Evolutionary conservation across 23 tunicate species (phyloP).

Genomic region (Halocynthia roretzi): DNA sequence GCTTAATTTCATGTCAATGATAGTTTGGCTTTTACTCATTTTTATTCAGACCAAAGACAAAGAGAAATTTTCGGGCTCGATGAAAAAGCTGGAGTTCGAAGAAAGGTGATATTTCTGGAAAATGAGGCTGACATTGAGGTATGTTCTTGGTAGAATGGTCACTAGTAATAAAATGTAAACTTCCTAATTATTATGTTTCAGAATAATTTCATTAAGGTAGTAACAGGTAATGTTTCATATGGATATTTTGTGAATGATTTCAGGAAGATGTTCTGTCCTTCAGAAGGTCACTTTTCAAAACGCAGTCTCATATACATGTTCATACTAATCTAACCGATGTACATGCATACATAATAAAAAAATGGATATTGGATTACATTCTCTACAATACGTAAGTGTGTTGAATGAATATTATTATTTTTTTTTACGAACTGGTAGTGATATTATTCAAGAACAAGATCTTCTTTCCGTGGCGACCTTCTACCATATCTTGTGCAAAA

Average conservation of each 20-base stretch:
- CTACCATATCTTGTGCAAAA: conserved; percentile 68
- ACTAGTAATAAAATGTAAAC: not conserved
- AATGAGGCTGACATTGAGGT: conserved; percentile 90
- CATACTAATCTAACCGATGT: conserved; percentile 61
- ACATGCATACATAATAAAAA: conserved; percentile 59
- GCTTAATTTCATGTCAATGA: not conserved
- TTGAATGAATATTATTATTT: not conserved
- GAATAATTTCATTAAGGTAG: too few species aligned
- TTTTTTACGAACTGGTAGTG: not conserved
- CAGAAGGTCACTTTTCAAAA: conserved; percentile 20
- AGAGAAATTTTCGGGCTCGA: conserved; percentile 65
- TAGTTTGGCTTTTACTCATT: not conserved
- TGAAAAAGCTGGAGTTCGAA: not conserved
- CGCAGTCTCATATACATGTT: conserved; percentile 53
- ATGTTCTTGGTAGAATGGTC: not conserved
- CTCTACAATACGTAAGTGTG: conserved; percentile 26
- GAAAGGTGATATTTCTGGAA: conserved; percentile 42
- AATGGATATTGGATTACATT: conserved; percentile 59
- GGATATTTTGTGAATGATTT: not conserved
- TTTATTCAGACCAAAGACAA: conserved; percentile 37
- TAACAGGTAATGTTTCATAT: not conserved
- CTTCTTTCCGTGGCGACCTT: conserved; percentile 71
- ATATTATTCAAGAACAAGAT: conserved; percentile 20
- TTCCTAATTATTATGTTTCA: not conserved
- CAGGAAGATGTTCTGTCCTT: conserved; percentile 54